These are phyloP conservation scores for Eledone cirrhosa DNA, from an alignment of 2,888 invertebrate species.

Conservation along the genomic window DNA sequence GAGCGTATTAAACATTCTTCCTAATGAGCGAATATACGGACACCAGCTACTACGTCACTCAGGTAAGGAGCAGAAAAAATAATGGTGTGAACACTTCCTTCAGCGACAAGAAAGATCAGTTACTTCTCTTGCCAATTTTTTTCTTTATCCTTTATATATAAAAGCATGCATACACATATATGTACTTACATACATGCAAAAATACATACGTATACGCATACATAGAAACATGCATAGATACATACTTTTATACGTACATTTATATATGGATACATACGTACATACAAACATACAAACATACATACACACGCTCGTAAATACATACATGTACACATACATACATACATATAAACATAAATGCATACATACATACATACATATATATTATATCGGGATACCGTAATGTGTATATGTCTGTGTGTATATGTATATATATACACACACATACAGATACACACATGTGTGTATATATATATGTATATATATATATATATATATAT, in stretches of 20 bases:
- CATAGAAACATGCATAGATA: not conserved
- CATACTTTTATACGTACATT: not conserved
- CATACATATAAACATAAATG: not conserved
- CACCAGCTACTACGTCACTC: not conserved
- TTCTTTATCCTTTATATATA: not conserved
- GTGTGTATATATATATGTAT: not conserved
- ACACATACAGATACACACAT: not conserved
- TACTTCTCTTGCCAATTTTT: too few species aligned
- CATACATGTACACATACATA: not conserved
- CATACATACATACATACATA: not conserved
- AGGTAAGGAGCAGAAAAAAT: not conserved
- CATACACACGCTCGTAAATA: not conserved
- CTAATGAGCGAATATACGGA: slow-evolving; percentile 19
- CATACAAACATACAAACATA: not conserved
- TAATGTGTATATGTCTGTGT: not conserved
- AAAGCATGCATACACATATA: not conserved
- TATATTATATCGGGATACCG: not conserved
- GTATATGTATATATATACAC: not conserved
- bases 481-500: slow-evolving; percentile 7
- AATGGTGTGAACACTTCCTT: not conserved
- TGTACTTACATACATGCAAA: not conserved
- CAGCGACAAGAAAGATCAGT: not conserved
- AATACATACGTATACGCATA: not conserved
- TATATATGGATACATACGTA: not conserved
- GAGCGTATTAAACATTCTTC: too few species aligned